These are phyloP conservation scores for Sebastolobus alascanus DNA, from an alignment of 2,797 vertebrate species.

Conservation along the genomic window DNA sequence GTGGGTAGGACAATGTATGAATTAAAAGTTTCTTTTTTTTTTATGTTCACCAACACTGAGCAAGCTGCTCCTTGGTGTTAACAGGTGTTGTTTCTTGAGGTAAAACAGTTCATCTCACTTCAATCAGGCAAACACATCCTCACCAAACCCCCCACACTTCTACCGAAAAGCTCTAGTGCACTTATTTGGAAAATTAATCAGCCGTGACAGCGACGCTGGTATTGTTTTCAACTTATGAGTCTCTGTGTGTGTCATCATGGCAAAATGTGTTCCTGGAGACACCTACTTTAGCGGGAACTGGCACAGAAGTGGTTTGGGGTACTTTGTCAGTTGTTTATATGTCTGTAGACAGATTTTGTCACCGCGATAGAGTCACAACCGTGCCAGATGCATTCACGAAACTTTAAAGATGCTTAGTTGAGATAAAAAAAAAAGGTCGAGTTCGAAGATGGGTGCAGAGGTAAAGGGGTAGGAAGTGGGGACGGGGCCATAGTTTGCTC, in stretches of 20 bases:
- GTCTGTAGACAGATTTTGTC: too few relatives aligned
- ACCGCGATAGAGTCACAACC: too few relatives aligned
- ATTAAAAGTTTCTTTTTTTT: conserved; percentile 11
- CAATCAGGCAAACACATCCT: conserved; percentile 33
- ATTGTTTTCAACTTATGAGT: not conserved
- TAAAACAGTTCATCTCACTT: conserved; percentile 30
- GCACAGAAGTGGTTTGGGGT: not conserved
- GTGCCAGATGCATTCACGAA: not conserved
- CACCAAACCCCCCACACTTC: not conserved
- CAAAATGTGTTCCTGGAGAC: not conserved
- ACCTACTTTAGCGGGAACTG: not conserved
- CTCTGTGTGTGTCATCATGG: not conserved
- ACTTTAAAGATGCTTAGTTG: too few relatives aligned
- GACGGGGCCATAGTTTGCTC: not conserved
- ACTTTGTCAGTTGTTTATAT: too few relatives aligned
- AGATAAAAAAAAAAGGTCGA: too few relatives aligned
- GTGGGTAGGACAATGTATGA: conserved; percentile 5
- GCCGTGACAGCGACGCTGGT: not conserved
- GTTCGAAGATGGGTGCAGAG: too few relatives aligned
- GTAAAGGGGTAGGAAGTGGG: too few relatives aligned
- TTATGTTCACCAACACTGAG: not conserved
- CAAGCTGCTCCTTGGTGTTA: conserved; percentile 18
- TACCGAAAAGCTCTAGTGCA: conserved; percentile 15
- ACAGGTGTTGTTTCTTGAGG: conserved; percentile 18
- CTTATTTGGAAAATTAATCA: conserved; percentile 1